Evolutionary conservation across 2,888 invertebrate genomes (phyloP), one percentile per base, ranked within the genome.

Genomic region (Teleiodes luculella): DNA sequence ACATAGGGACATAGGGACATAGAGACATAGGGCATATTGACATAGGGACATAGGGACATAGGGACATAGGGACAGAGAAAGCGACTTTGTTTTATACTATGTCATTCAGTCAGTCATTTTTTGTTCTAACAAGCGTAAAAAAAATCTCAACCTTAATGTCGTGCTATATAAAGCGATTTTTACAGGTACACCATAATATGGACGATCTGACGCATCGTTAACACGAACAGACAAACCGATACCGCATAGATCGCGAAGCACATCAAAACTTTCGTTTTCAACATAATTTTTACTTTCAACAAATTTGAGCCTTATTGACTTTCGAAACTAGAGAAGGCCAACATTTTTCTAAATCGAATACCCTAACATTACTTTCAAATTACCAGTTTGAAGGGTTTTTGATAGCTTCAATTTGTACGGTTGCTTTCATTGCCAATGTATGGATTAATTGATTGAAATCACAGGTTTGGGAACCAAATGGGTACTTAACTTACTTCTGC

Each of bases 241-340:
- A 16, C 18, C 39, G 60, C 57, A 63, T 64, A 67, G 67, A 68
- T 67, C 67, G 65, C 59, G 63, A 57, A 65, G 58, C 64, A 59
- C 52, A 57, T 58, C 58, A 57, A 24, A 64, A 78, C 86, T 86
- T 86, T 86, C 86, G 66, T 76, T 86, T 86, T 84, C 68, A 62
- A 59, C 72, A 69, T 70, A 64, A 65, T 63, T 65, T 65, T 76
- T 71, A 70, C 83, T 83, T 83, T 82, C 80, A 65, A 78, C 72
- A 62, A 61, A 67, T 64, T 69, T 63, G 66, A 62, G 53, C 53
- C 55, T 57, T 57, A 56, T 58, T 54, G 53, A 47, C 33, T 47
- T 50, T 53, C 50, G 11, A 52, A 55, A 50, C 13, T n/a, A 16
- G 33, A 43, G 20, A 31, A 47, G 41, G 41, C 43, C 33, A 39